These are phyloP conservation scores for Lithobates pipiens DNA, from an alignment of 2,797 vertebrate genomes.

Conservation along the genomic window DNA sequence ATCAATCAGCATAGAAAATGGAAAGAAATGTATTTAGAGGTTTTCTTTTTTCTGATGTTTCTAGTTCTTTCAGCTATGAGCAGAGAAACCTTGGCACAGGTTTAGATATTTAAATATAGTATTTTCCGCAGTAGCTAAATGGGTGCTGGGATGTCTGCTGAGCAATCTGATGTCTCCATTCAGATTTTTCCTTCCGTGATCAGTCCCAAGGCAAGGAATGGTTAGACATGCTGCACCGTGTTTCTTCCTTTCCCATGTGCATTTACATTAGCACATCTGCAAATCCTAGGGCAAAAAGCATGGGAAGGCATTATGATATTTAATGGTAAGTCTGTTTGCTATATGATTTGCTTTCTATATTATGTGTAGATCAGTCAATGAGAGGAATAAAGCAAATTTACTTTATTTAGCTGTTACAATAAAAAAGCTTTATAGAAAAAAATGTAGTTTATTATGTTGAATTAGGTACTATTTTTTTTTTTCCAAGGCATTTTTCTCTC, in stretches of 20 bases:
- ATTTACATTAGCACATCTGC: slow-evolving; percentile 64
- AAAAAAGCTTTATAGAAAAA: neutral
- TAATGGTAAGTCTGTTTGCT: slow-evolving; percentile 74
- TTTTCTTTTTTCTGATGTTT: slow-evolving; percentile 33
- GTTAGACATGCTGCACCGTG: slow-evolving; percentile 61
- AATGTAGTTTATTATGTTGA: too few species aligned
- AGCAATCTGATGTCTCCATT: slow-evolving; percentile 58
- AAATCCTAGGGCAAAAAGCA: slow-evolving; percentile 68
- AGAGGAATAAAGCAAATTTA: neutral
- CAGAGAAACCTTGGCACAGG: slow-evolving; percentile 49
- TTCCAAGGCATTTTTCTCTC: too few species aligned
- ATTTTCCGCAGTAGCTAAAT: slow-evolving; percentile 46
- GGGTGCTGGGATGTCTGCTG: slow-evolving; percentile 53
- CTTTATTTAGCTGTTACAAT: neutral
- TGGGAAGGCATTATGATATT: slow-evolving; percentile 73
- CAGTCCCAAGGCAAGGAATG: slow-evolving; percentile 44
- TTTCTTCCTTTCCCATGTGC: slow-evolving; percentile 62
- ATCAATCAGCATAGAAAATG: slow-evolving; percentile 52
- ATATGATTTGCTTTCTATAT: slow-evolving; percentile 51
- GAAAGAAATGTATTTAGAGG: slow-evolving; percentile 48
- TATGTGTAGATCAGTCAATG: slow-evolving; percentile 20
- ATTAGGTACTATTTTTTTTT: too few species aligned
- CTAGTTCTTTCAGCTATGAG: slow-evolving; percentile 44
- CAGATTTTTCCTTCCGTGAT: slow-evolving; percentile 64
- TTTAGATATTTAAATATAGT: slow-evolving; percentile 58